Base-by-base conservation (phyloP, 2,888 invertebrate species). In the Oasisia sp. region DNA sequence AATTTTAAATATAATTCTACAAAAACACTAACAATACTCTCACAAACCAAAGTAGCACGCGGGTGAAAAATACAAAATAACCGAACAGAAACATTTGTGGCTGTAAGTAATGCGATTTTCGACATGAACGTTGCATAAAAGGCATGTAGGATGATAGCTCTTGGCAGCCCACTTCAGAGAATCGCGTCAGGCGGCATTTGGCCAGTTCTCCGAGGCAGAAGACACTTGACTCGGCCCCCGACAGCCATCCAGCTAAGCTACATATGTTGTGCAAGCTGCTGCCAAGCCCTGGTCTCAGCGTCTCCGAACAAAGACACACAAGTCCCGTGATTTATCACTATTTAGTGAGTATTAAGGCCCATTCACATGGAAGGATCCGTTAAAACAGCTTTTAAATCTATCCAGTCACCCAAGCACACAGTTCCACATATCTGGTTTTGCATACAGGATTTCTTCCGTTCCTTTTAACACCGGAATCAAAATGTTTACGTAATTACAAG, bases 231-330 rank as follows among this genome's bases (percentile, higher is more conserved):
- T 74, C 74, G 9, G 50, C 50, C 50, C 50, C 50, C 14, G 14
- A 50, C 50, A 74, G 74, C n/a, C 74, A 74, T 74, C 74, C 74
- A 27, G 74, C 74, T 74, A 74, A 74, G 74, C 74, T 74, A 74
- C 74, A n/a, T 74, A 74, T 74, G 74, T 74, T 74, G 74, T 74
- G n/a, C 74, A 74, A 74, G 74, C 74, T 74, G 74, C 74, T 27
- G 27, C 74, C 7, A 74, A 19, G 7, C 27, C 74, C 74, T 74
- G 74, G 74, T 27, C 9, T 27, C 27, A 74, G 19, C 14, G 3
- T 4, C 27, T 7, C 27, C 7, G 27, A 27, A 74, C 74, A 74
- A 74, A 74, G 74, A 74, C 74, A 27, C 74, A 74, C 58, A 74
- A 74, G 74, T 74, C 27, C n/a, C 74, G 5, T 74, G 74, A 74